phyloP scores from a whole-genome alignment of 2,888 invertebrate genomes.

The Meta bourneti region DNA sequence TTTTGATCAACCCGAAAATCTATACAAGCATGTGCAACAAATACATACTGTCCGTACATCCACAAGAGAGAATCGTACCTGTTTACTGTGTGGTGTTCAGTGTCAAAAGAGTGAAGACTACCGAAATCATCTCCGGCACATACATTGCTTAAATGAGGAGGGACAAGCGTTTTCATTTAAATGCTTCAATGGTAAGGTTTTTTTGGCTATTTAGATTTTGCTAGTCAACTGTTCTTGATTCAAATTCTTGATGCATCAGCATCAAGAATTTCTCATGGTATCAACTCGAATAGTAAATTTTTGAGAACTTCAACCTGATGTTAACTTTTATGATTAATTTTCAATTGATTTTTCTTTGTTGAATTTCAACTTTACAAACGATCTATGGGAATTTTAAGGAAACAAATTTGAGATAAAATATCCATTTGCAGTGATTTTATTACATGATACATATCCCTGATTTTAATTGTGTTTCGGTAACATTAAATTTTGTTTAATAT shows the following conservation, averaged over 20 bases:
- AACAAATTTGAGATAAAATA: too few species aligned
- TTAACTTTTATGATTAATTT: too few species aligned
- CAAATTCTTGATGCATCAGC: not conserved
- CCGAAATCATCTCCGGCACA: constrained; percentile 52
- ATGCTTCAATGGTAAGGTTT: constrained; percentile 61
- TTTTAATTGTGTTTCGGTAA: too few species aligned
- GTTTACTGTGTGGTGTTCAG: constrained; percentile 53
- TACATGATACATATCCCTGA: too few species aligned
- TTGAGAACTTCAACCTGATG: too few species aligned
- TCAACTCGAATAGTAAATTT: not conserved
- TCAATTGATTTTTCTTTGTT: not conserved
- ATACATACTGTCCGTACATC: constrained; percentile 41
- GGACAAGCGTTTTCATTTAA: constrained; percentile 47
- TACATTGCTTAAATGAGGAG: constrained; percentile 52
- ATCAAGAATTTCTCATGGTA: not conserved
- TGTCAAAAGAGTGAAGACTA: constrained; percentile 48
- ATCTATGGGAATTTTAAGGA: too few species aligned
- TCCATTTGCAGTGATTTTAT: too few species aligned
- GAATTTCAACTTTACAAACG: too few species aligned
- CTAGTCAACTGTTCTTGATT: too few species aligned
- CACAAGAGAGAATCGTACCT: constrained; percentile 34
- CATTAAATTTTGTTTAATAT: too few species aligned
- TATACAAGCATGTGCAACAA: constrained; percentile 67
- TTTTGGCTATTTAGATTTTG: not conserved
- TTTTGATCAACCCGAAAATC: constrained; percentile 43